Conservation (phyloP, 37 sponge, comb jelly and placozoan genomes). For the Geodia barretti region DNA sequence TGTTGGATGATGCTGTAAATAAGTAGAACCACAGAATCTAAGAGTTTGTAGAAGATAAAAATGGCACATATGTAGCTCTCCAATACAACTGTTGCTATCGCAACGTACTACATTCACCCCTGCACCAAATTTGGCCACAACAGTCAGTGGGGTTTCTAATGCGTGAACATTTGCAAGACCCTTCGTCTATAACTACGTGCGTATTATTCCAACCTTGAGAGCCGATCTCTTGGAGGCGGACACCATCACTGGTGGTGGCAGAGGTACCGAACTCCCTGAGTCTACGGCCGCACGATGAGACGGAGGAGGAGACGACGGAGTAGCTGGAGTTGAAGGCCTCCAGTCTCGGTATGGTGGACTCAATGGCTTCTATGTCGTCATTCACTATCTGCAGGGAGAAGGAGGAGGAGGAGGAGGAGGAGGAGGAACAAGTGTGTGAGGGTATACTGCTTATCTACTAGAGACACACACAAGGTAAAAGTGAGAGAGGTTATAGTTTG, state of each 20-base stretch:
- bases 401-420: neutral
- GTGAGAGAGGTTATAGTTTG: too few species aligned
- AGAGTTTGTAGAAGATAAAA: too few species aligned
- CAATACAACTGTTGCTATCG: neutral
- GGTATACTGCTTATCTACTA: neutral
- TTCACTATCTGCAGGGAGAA: conserved; percentile 16
- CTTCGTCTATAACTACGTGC: neutral
- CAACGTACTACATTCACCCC: neutral
- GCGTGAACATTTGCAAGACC: neutral
- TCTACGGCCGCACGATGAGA: conserved; percentile 17
- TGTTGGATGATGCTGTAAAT: neutral
- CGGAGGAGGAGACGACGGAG: neutral
- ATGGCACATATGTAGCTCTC: too few species aligned
- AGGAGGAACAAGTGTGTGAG: neutral
- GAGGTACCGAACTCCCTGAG: conserved; percentile 31
- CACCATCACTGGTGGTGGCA: conserved; percentile 45
- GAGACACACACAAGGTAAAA: too few species aligned
- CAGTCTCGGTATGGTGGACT: conserved; percentile 41
- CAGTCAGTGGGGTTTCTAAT: neutral
- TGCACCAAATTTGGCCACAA: neutral
- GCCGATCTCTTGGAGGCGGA: conserved; percentile 22
- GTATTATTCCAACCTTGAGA: conserved; percentile 33
- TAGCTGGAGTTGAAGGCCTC: conserved; percentile 34
- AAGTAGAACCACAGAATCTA: neutral
- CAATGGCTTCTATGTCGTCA: conserved; percentile 53